Percentiles rank a stretch among this genome's conserved stretches.
Conservation (phyloP, 2,113 vertebrate genomes). For the Salvelinus namaycush region DNA sequence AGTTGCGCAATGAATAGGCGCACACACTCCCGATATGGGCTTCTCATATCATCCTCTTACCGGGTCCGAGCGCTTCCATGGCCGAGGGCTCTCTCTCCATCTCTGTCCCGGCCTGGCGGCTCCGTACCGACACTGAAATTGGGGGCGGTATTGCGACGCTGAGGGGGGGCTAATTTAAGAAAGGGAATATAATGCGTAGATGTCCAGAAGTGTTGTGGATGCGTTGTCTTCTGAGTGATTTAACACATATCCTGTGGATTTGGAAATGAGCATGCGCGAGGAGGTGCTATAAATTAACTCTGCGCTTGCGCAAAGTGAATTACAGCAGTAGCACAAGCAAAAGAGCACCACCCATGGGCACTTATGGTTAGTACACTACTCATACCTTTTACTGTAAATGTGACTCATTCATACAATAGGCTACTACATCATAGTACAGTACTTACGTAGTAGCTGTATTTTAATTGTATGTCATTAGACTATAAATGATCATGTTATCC, state of each 20-base stretch:
- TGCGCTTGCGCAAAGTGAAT: constrained; percentile 55
- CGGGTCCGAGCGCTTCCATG: constrained; percentile 96
- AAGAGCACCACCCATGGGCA: neutral
- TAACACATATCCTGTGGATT: constrained; percentile 60
- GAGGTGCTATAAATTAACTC: constrained; percentile 15
- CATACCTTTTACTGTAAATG: no score
- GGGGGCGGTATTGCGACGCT: constrained; percentile 86
- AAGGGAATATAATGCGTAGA: constrained; percentile 67
- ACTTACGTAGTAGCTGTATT: no score
- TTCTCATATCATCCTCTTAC: constrained; percentile 72
- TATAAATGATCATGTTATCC: no score
- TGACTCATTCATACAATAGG: no score
- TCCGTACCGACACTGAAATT: constrained; percentile 85
- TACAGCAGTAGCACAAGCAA: neutral
- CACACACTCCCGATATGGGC: constrained; percentile 43
- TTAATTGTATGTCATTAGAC: no score
- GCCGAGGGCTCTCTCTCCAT: constrained; percentile 87
- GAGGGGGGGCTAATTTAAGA: constrained; percentile 76
- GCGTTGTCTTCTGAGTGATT: constrained; percentile 69
- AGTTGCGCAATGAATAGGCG: constrained; percentile 58
- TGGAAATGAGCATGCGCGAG: constrained; percentile 69
- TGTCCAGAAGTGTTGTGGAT: constrained; percentile 40
- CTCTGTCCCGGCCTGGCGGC: constrained; percentile 86
- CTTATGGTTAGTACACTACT: neutral
- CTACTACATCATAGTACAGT: no score